phyloP scores from a whole-genome alignment of 2,797 vertebrate species.

The Lates japonicus region DNA sequence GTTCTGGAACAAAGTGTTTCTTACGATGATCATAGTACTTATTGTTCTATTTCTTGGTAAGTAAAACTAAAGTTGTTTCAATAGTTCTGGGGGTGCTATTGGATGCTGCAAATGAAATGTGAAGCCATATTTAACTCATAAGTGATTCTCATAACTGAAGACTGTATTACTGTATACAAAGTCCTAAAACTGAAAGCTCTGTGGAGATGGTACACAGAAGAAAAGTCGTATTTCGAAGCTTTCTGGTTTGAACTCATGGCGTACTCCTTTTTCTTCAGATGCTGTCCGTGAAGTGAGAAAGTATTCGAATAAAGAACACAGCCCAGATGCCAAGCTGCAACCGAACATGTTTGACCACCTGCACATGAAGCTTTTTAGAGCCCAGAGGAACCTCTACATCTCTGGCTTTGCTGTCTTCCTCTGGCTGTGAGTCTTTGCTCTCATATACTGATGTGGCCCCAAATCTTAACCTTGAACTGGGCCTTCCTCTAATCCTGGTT shows the following conservation, averaged over 20 bases:
- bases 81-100: neutral
- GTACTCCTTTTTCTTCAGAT: constrained; percentile 79
- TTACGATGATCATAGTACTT: constrained; percentile 93
- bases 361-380: constrained; percentile 96
- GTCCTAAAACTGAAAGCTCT: neutral
- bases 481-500: neutral
- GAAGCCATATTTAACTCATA: neutral
- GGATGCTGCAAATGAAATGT: neutral
- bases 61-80: constrained; percentile 49
- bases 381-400: constrained; percentile 96
- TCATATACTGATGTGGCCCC: neutral
- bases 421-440: constrained; percentile 91
- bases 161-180: no score
- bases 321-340: constrained; percentile 74
- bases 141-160: neutral
- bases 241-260: neutral
- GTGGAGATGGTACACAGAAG: accelerated
- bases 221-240: neutral
- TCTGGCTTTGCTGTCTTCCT: constrained; percentile 96
- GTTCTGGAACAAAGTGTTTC: constrained; percentile 94
- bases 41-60: constrained; percentile 94
- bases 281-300: constrained; percentile 94
- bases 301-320: constrained; percentile 84
- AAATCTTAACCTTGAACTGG: neutral
- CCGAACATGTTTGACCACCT: constrained; percentile 89